These are phyloP conservation scores for Cariama cristata DNA, from an alignment of 2,113 vertebrate species.

Conservation along the genomic window DNA sequence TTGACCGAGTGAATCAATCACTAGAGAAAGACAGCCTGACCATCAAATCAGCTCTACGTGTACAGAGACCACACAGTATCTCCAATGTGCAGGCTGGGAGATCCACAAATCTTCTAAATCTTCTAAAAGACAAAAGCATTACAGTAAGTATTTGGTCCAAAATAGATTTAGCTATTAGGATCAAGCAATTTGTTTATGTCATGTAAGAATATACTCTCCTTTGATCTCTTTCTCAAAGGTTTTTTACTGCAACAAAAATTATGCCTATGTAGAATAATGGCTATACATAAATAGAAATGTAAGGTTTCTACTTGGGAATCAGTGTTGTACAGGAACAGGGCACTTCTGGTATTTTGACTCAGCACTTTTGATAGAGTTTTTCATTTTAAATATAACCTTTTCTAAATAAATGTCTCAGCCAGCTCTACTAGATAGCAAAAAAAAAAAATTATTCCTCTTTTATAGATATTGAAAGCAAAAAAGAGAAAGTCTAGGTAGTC, in stretches of 20 bases:
- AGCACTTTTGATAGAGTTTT: background rate
- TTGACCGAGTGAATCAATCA: conserved; percentile 26
- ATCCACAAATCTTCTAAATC: background rate
- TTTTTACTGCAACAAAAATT: background rate
- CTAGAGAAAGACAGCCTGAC: conserved; percentile 54
- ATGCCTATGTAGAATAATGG: background rate
- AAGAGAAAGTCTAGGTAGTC: background rate
- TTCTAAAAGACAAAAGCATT: background rate
- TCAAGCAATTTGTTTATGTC: background rate
- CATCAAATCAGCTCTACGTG: conserved; percentile 17
- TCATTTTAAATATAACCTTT: background rate
- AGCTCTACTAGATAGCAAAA: background rate
- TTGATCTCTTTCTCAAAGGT: background rate
- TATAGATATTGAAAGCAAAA: background rate
- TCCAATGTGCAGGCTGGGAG: background rate
- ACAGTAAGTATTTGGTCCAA: background rate
- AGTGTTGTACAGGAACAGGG: background rate
- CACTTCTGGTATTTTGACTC: background rate
- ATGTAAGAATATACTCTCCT: background rate
- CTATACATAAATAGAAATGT: background rate
- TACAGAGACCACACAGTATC: background rate
- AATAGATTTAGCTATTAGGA: background rate
- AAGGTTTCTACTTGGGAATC: background rate
- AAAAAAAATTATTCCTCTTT: background rate
- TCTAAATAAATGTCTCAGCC: background rate